These are phyloP conservation scores for Melanotaenia nigrans DNA, from an alignment of 2,797 vertebrate species.

Conservation along the genomic window DNA sequence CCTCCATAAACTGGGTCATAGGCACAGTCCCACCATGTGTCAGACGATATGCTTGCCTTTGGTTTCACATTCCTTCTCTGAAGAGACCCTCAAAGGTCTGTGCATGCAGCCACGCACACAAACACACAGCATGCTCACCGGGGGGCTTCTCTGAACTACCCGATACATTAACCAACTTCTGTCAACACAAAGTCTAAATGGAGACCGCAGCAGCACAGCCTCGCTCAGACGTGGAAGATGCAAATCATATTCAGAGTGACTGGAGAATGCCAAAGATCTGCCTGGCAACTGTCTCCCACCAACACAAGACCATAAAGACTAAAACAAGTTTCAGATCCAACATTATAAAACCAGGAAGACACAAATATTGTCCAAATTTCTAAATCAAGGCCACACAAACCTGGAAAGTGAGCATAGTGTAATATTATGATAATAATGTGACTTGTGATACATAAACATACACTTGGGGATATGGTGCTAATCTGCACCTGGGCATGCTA, in stretches of 20 bases:
- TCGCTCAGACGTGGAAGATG: slow-evolving; percentile 23
- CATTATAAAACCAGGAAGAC: too few relatives aligned
- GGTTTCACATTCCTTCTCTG: slow-evolving; percentile 78
- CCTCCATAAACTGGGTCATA: slow-evolving; percentile 77
- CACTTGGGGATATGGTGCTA: too few relatives aligned
- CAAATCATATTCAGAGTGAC: slow-evolving; percentile 44
- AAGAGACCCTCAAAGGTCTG: slow-evolving; percentile 55
- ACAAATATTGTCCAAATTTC: too few relatives aligned
- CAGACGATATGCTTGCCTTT: slow-evolving; percentile 66
- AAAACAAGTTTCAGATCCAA: too few relatives aligned
- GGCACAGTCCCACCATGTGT: slow-evolving; percentile 78
- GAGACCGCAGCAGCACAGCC: slow-evolving; percentile 27
- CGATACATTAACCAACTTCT: slow-evolving; percentile 53
- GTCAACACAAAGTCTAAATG: slow-evolving; percentile 64
- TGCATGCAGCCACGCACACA: slow-evolving; percentile 20
- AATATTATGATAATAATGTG: too few relatives aligned
- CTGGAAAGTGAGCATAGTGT: too few relatives aligned
- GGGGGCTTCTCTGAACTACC: slow-evolving; percentile 49
- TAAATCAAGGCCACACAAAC: too few relatives aligned
- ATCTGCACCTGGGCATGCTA: too few relatives aligned
- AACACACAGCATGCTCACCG: slow-evolving; percentile 4
- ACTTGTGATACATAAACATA: too few relatives aligned
- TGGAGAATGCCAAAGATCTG: slow-evolving; percentile 24
- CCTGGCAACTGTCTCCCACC: slow-evolving; percentile 28
- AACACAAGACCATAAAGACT: slow-evolving; percentile 20